Base-by-base conservation (phyloP, 1,140 invertebrate genomes). In the Battus philenor region DNA sequence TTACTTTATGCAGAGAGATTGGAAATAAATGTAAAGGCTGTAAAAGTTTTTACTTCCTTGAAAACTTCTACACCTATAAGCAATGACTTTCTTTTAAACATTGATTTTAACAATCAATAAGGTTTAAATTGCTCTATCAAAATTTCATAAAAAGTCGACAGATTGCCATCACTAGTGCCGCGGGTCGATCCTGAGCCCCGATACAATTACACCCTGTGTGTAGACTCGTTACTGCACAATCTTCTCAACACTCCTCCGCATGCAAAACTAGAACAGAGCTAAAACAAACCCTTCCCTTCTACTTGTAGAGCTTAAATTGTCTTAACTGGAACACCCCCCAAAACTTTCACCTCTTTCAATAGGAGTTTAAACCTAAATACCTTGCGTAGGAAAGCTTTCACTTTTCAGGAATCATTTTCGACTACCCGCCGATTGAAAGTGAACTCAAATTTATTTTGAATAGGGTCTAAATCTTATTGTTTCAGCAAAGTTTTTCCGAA, bases 341-440 rank as follows among this genome's bases (percentile, higher is more conserved):
- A 73, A 84, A 84, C 80, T 84, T 84, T 84, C 80, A 84, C 80
- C 80, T 84, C 78, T 84, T 80, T 79, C 80, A 77, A 82, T 84
- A 77, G 74, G 74, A 84, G 70, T 84, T 84, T 84, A 84, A 82
- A 84, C 80, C 77, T 81, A 84, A 84, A 84, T 84, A 84, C 77
- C 77, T 84, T 78, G 69, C 69, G 77, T 77, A 81, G 71, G 68
- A 77, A 80, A 79, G 75, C 77, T 84, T 84, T 84, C 80, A 80
- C 78, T 82, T 81, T 84, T 84, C 80, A 80, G 80, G 70, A 80
- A 84, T 80, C 73, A 78, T 79, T 80, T 73, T 64, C 54, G 47
- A 51, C 44, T 26, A 15, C 4, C 24, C 12, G 7, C 7, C 54
- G 27, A 47, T 49, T 33, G 48, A 67, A 68, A 66, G 54, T 65